Evolutionary conservation across 2,888 invertebrate genomes (phyloP).

Genomic region (Ormia ochracea): DNA sequence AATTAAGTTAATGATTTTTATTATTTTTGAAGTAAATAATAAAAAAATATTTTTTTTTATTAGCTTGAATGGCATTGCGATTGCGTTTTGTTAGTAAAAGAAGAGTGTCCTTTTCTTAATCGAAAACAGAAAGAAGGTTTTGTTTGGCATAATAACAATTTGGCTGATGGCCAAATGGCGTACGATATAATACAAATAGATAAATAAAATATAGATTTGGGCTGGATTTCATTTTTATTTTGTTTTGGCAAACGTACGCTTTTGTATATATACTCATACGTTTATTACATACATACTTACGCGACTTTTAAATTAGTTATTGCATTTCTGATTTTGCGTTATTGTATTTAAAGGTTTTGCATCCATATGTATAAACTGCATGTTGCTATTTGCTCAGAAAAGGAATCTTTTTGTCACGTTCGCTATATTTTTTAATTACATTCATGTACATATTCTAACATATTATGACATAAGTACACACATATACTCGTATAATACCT

Average conservation of each 20-base stretch:
- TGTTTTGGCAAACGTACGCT: neutral
- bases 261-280: no score
- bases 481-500: no score
- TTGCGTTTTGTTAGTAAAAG: neutral
- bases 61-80: neutral
- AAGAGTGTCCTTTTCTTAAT: neutral
- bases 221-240: neutral
- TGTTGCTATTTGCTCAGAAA: neutral
- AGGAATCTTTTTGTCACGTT: no score
- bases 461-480: no score
- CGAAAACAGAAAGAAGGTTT: neutral
- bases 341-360: neutral
- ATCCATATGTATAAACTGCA: neutral
- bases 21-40: neutral
- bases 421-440: no score
- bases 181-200: neutral
- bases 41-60: neutral
- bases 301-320: neutral
- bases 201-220: slow-evolving; percentile 5
- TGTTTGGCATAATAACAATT: neutral
- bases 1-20: neutral
- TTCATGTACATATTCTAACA: no score
- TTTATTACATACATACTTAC: neutral
- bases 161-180: slow-evolving; percentile 30
- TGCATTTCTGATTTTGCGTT: slow-evolving; percentile 1